Conservation (phyloP, 2,888 invertebrate genomes). For the Eurytoma californica region DNA sequence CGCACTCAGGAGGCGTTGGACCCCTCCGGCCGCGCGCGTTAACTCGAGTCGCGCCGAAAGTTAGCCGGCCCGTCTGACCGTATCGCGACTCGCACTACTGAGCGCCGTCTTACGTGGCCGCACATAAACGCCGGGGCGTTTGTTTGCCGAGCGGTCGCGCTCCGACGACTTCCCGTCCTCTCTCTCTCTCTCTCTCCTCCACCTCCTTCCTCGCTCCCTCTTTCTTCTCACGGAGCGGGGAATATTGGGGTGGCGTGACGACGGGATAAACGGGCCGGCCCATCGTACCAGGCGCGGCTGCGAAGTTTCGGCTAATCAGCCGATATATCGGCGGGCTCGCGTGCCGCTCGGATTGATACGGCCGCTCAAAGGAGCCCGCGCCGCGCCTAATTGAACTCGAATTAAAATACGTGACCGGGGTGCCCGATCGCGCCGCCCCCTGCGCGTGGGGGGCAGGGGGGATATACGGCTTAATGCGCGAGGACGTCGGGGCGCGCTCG, state of each 20-base stretch:
- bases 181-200: background rate
- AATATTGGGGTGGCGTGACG: slow-evolving; percentile 41
- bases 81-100: too few species aligned
- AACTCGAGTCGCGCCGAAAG: too few species aligned
- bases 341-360: slow-evolving; percentile 27
- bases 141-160: too few species aligned
- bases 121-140: too few species aligned
- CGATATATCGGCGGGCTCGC: background rate
- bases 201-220: background rate
- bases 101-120: too few species aligned
- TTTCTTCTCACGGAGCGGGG: background rate
- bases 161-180: background rate
- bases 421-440: background rate
- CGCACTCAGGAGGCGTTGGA: too few species aligned
- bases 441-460: too few species aligned
- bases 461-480: slow-evolving; percentile 15
- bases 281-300: slow-evolving; percentile 7
- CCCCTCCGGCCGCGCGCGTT: too few species aligned
- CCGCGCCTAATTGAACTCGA: slow-evolving; percentile 51
- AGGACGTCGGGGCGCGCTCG: slow-evolving; percentile 7
- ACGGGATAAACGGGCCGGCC: slow-evolving; percentile 46
- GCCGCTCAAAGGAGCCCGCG: background rate
- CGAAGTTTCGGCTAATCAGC: too few species aligned
- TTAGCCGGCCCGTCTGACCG: too few species aligned
- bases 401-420: slow-evolving; percentile 55